A percentile compares a stretch with the other conserved stretches of the same genome.
Conservation (phyloP, 2,888 invertebrate species). For the Argyresthia goedartella region DNA sequence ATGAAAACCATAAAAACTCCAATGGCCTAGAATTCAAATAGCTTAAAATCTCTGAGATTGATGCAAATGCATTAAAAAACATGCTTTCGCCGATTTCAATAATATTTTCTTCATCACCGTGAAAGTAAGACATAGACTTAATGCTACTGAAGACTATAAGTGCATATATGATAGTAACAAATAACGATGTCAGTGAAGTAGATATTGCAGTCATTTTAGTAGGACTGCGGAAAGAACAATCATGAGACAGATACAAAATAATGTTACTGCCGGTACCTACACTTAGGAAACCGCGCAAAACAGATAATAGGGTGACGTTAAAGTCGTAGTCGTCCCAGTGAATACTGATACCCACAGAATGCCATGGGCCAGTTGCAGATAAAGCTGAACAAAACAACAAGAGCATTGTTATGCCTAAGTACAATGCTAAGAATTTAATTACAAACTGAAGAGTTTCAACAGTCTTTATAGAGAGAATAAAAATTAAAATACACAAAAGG, state of each 20-base stretch:
- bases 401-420: conserved; percentile 29
- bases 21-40: conserved; percentile 45
- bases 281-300: conserved; percentile 25
- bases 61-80: conserved; percentile 38
- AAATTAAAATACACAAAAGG: conserved; percentile 25
- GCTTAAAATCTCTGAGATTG: conserved; percentile 41
- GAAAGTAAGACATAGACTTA: conserved; percentile 51
- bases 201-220: conserved; percentile 49
- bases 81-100: conserved; percentile 34
- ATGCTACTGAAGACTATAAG: conserved; percentile 43
- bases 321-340: conserved; percentile 17
- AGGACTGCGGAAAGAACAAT: conserved; percentile 48
- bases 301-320: background rate
- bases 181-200: conserved; percentile 31
- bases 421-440: conserved; percentile 28
- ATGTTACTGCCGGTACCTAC: conserved; percentile 45
- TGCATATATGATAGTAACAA: conserved; percentile 27
- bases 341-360: conserved; percentile 26
- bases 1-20: conserved; percentile 45
- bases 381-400: conserved; percentile 39
- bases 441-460: conserved; percentile 31
- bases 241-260: conserved; percentile 34
- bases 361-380: conserved; percentile 49
- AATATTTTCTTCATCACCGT: conserved; percentile 47
- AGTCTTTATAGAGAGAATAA: conserved; percentile 36